Percentiles rank a stretch among this genome's conserved stretches.
Conservation (phyloP, 2,797 vertebrate genomes). For the Sebastes vulpes region DNA sequence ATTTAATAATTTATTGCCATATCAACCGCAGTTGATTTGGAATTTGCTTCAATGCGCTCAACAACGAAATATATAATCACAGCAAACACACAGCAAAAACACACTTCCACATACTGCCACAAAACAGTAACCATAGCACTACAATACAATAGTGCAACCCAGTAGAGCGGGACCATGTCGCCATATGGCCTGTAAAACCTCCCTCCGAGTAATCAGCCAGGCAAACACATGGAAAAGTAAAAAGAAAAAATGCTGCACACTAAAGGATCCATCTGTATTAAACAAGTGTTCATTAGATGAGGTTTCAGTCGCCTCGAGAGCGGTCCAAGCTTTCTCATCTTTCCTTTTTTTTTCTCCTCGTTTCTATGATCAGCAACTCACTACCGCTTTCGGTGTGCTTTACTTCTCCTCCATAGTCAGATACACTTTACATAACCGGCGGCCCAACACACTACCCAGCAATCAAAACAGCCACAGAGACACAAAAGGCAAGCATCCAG, state of each 20-base stretch:
- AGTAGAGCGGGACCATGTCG: too few relatives aligned
- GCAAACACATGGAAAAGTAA: not conserved
- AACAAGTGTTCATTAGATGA: not conserved
- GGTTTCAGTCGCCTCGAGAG: not conserved
- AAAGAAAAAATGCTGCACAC: not conserved
- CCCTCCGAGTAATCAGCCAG: not conserved
- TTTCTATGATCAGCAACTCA: conserved; percentile 6
- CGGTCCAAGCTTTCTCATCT: not conserved
- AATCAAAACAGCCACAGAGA: conserved; percentile 42
- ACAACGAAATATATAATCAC: too few relatives aligned
- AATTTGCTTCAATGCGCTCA: too few relatives aligned
- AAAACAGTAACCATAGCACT: too few relatives aligned
- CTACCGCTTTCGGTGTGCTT: not conserved
- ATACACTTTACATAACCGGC: conserved; percentile 31
- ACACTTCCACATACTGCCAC: too few relatives aligned
- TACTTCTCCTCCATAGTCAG: not conserved
- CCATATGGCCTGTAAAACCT: too few relatives aligned
- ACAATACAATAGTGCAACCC: too few relatives aligned
- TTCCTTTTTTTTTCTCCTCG: not conserved
- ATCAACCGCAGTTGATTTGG: too few relatives aligned
- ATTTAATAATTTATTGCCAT: not conserved
- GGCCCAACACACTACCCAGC: conserved; percentile 7
- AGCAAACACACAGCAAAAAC: too few relatives aligned
- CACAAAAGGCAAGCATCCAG: conserved; percentile 45
- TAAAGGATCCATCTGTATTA: not conserved